Base-by-base conservation (phyloP, 2,888 invertebrate species). In the Ochropleura leucogaster region DNA sequence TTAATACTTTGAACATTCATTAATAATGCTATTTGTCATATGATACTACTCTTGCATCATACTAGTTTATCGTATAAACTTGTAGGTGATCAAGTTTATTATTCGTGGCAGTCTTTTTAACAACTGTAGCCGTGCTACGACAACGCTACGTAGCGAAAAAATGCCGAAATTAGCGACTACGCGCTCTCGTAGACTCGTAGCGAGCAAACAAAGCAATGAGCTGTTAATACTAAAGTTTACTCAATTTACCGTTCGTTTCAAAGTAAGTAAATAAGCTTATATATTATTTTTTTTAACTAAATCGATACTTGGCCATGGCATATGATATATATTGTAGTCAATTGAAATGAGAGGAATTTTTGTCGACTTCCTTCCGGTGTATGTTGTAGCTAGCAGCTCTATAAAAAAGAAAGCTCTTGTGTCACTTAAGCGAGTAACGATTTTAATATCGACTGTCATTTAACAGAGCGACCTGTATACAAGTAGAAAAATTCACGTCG, bases 401-500 rank as follows among this genome's bases (percentile, higher is more conserved):
- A 74, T 72, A 75, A 72, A 74, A 82, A 75, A 79, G 83, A 81
- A 83, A 85, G 77, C 72, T 75, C 77, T 80, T 49, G 70, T 76
- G 78, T 84, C 82, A 82, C 77, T 79, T 72, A 66, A 67, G 77
- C 78, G 72, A 82, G 68, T 81, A 74, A 81, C 44, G 70, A 75
- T 76, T 69, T 68, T 79, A 66, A 57, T 79, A 83, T 79, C 67
- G 65, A 73, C 72, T 79, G 85, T 85, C 85, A 70, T 77, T 77
- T 79, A 70, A 78, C 46, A 70, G 66, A 84, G 75, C 85, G 84
- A 79, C 85, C 81, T 85, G 83, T 70, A 83, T 83, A 73, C 62
- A 53, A 49, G 74, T 63, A 63, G 63, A 68, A 68, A 44, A 44
- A 20, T 55, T 68, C 68, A 53, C 18, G 53, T 63, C 57, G 79